Base-by-base conservation (phyloP, 2,113 vertebrate genomes). In the Dermatemys mawii region DNA sequence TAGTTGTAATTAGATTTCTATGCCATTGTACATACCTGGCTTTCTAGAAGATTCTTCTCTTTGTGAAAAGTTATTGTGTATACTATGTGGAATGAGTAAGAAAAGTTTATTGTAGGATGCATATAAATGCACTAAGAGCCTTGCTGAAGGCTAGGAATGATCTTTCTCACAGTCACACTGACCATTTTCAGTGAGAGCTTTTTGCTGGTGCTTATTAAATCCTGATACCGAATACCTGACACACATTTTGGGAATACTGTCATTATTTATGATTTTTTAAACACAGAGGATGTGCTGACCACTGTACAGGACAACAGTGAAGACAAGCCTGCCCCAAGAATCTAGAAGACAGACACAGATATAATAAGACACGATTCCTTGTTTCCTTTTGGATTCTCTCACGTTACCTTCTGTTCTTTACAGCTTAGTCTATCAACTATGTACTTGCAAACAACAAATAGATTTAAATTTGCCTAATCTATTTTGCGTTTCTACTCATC, bases 401-500 rank as follows among this genome's bases (percentile, higher is more conserved):
- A 57, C 24, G 73, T 14, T 54, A 44, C 93, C 90, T 90, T 83
- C 70, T 89, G 76, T 46, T 49, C 79, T 32, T 67, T 38, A 35
- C 82, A 35, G 21, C 6, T 80, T 75, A n/a, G 6, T 54, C 49
- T 78, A 2, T 88, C 46, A 90, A 44, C 70, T 90, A 27, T n/a
- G 83, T 70, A 87, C 51, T 46, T 85, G 14, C 19, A 27, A 22
- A 21, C 41, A 13, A 82, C 67, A 83, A 90, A 57, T 46, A 5
- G 83, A 13, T 17, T 4, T 67, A 70, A 90, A 70, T 11, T 63
- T 88, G 57, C 57, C 76, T 73, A 80, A 93, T 90, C 44, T 82
- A 32, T 32, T 94, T 78, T 78, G 78, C 87, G 90, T 87, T 92
- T 44, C 57, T 80, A 2, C n/a, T 7, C 48, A n/a, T 90, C 81